These are phyloP conservation scores for Amblyjoppa proteus DNA, from an alignment of 2,888 invertebrate genomes.

Conservation along the genomic window DNA sequence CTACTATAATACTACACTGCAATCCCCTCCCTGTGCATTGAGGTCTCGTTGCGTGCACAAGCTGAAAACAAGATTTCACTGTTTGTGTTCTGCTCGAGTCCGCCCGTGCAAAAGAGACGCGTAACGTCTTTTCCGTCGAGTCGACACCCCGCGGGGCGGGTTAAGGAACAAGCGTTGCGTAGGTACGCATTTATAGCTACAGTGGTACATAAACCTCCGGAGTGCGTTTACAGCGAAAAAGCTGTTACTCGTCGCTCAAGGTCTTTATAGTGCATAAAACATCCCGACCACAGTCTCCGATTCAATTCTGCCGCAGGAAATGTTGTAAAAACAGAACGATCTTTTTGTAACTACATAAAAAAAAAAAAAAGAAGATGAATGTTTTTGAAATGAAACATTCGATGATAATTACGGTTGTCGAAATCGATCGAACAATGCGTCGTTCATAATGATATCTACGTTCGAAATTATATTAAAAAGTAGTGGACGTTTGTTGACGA, in stretches of 20 bases:
- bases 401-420: no score
- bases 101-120: constrained; percentile 25
- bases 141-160: constrained; percentile 13
- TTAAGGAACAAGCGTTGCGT: constrained; percentile 18
- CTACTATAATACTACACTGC: not conserved
- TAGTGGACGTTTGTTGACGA: no score
- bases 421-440: no score
- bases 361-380: no score
- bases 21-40: not conserved
- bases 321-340: not conserved
- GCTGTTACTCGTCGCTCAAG: constrained; percentile 1
- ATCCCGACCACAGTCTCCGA: not conserved
- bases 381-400: no score
- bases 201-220: constrained; percentile 20
- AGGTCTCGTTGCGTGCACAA: constrained; percentile 3
- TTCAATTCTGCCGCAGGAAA: not conserved
- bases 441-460: no score
- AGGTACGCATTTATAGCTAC: constrained; percentile 32
- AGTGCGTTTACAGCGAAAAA: constrained; percentile 11
- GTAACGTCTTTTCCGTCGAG: constrained; percentile 23
- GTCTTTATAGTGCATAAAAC: not conserved
- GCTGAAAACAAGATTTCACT: constrained; percentile 16
- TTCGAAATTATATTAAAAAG: no score
- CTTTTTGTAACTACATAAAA: no score
- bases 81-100: constrained; percentile 17